Conservation (phyloP, 1,140 invertebrate species). For the Bombus difficillimus region DNA sequence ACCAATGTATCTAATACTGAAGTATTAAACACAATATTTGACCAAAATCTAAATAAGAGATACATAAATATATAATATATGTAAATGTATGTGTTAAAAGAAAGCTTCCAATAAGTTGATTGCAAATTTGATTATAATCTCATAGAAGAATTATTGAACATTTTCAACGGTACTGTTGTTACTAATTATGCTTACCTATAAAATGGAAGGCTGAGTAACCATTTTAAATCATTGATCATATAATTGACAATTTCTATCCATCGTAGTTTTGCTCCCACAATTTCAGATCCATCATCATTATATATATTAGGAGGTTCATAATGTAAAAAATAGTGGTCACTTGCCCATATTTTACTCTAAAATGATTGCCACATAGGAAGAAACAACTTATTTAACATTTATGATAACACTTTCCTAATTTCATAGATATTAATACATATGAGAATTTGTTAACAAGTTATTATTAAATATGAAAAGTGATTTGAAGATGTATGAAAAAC, state of each 20-base stretch:
- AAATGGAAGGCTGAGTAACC: slow-evolving; percentile 83
- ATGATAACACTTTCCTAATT: background rate
- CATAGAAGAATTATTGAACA: background rate
- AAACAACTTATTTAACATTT: background rate
- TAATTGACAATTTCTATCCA: slow-evolving; percentile 84
- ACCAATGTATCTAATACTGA: slow-evolving; percentile 86
- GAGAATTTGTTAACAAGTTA: background rate
- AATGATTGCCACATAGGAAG: slow-evolving; percentile 1
- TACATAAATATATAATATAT: background rate
- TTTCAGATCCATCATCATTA: slow-evolving; percentile 72
- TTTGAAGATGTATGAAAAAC: background rate
- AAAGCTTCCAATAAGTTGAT: background rate
- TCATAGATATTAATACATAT: background rate
- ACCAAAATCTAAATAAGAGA: slow-evolving; percentile 89
- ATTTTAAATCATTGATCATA: slow-evolving; percentile 84
- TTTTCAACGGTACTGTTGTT: background rate
- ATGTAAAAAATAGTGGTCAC: slow-evolving; percentile 74
- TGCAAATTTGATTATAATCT: no score
- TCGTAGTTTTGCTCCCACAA: slow-evolving; percentile 82
- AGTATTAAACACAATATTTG: slow-evolving; percentile 88
- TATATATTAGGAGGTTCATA: slow-evolving; percentile 76
- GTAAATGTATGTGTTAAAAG: slow-evolving; percentile 1
- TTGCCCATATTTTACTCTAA: slow-evolving; percentile 78
- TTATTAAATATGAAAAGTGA: background rate
- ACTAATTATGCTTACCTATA: slow-evolving; percentile 76